Conservation (phyloP, 2,797 vertebrate species). For the Acipenser ruthenus region DNA sequence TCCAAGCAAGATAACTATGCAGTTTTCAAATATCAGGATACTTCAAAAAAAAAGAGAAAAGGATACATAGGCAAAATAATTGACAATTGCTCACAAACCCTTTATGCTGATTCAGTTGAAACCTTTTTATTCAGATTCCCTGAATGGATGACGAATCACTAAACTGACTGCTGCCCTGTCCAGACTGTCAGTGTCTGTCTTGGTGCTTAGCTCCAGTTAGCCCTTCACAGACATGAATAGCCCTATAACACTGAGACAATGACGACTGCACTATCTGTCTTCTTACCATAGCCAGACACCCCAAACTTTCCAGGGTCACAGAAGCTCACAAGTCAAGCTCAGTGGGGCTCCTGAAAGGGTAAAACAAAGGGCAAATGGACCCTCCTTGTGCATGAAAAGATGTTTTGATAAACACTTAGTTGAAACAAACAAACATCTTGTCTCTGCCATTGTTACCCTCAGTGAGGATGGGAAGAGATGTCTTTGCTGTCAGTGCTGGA, state of each 20-base stretch:
- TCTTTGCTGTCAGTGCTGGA: constrained; percentile 23
- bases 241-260: constrained; percentile 21
- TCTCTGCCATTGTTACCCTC: constrained; percentile 44
- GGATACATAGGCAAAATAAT: no score
- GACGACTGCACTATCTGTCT: constrained; percentile 43
- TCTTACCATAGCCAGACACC: constrained; percentile 20
- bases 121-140: no score
- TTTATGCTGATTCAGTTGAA: no score
- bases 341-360: constrained; percentile 27
- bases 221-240: constrained; percentile 15
- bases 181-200: constrained; percentile 16
- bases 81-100: no score
- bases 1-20: no score
- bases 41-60: no score
- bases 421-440: constrained; percentile 44
- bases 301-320: constrained; percentile 35
- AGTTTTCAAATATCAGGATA: no score
- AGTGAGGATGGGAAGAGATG: constrained; percentile 31
- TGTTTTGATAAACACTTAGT: constrained; percentile 56
- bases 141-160: no score
- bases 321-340: constrained; percentile 39
- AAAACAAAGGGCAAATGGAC: constrained; percentile 44
- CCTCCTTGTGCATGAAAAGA: constrained; percentile 39
- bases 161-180: constrained; percentile 15
- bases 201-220: constrained; percentile 23